Evolutionary conservation across 2,113 vertebrate species (phyloP).

Genomic region (Corydoras sp.): DNA sequence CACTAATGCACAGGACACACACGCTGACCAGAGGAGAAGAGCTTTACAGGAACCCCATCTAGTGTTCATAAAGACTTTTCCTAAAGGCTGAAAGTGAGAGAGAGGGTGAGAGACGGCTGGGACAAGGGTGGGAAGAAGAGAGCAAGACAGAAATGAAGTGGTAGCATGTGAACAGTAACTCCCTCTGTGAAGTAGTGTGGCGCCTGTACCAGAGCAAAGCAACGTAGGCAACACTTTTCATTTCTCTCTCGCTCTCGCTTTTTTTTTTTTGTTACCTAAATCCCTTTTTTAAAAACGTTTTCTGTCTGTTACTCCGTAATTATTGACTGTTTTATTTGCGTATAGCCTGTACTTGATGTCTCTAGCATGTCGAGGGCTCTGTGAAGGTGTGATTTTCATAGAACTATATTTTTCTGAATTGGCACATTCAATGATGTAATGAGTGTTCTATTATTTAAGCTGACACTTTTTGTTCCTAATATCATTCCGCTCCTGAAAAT

Average conservation of each 20-base stretch:
- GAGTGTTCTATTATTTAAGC: too few species aligned
- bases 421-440: too few species aligned
- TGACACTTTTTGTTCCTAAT: too few species aligned
- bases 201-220: constrained; percentile 59
- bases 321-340: too few species aligned
- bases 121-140: constrained; percentile 40
- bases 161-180: constrained; percentile 27
- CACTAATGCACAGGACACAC: constrained; percentile 76
- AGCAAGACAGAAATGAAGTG: constrained; percentile 47
- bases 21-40: constrained; percentile 73
- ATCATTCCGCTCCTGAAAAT: too few species aligned
- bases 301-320: too few species aligned
- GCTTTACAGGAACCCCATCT: constrained; percentile 79
- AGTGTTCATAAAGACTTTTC: constrained; percentile 82
- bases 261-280: too few species aligned
- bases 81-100: constrained; percentile 56
- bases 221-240: constrained; percentile 62
- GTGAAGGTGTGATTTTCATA: too few species aligned
- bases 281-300: too few species aligned
- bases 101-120: constrained; percentile 11
- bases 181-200: constrained; percentile 62
- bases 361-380: too few species aligned
- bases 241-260: constrained; percentile 42
- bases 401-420: too few species aligned
- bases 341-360: too few species aligned